Base-by-base conservation (phyloP, 2,888 invertebrate species). In the Agonopterix alstromeriana region DNA sequence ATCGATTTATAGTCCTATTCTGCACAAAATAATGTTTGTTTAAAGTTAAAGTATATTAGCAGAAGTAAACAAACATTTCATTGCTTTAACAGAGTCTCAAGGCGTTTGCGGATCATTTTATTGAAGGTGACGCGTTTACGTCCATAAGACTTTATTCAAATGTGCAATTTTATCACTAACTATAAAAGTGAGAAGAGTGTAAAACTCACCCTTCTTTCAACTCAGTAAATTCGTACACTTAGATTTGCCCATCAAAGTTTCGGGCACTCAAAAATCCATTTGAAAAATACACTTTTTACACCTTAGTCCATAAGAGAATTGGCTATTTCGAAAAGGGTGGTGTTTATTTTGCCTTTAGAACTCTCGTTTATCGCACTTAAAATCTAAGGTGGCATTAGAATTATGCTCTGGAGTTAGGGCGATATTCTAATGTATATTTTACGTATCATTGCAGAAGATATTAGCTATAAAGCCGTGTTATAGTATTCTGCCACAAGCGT, bases 231-330 rank as follows among this genome's bases (percentile, higher is more conserved):
- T 78, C 75, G 63, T 77, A 81, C 78, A 81, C 78, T 89, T 86
- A 79, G 84, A 85, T 83, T 80, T 71, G 70, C 65, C 83, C 77
- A 87, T 89, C 80, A 87, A 86, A 84, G 71, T 81, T 77, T 77
- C 63, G 73, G 74, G 82, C 79, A 85, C 89, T 89, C 83, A 86
- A 87, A 86, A 84, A 87, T 87, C 87, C 88, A 88, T 89, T 88
- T 83, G 77, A 85, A 83, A 85, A 82, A 80, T 82, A 80, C 73
- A 71, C 73, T 68, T 82, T 86, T 83, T 80, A 80, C 78, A 71
- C 59, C 57, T 51, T 53, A 9, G 11, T 68, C 63, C 62, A 65
- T 71, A 67, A 70, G 62, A 71, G 72, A 73, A 75, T 77, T 73
- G 75, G 67, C 67, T 60, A 10, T 65, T 72, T 69, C 58, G 44